phyloP scores from a whole-genome alignment of 2,113 vertebrate species.

The Tinamus guttatus region DNA sequence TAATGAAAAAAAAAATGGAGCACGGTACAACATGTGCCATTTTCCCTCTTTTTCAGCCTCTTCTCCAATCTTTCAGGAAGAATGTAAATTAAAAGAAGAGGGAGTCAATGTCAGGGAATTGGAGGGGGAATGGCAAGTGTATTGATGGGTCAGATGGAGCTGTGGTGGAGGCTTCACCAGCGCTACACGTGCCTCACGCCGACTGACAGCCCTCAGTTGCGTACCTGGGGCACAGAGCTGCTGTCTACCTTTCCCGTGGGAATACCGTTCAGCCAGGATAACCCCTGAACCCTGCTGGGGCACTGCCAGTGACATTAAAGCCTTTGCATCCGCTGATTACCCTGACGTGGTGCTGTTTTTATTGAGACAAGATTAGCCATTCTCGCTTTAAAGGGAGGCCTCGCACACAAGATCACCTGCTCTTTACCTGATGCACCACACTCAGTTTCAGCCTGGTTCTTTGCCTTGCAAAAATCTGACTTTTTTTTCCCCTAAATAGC shows the following conservation, averaged over 20 bases:
- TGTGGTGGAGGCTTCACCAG: slow-evolving; percentile 64
- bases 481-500: not conserved
- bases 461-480: slow-evolving; percentile 71
- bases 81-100: not conserved
- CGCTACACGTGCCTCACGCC: slow-evolving; percentile 52
- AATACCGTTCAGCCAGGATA: slow-evolving; percentile 85
- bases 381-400: slow-evolving; percentile 70
- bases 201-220: slow-evolving; percentile 65
- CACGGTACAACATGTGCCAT: not conserved
- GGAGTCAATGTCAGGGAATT: too few species aligned
- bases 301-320: slow-evolving; percentile 88
- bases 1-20: not conserved
- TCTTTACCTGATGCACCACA: slow-evolving; percentile 78
- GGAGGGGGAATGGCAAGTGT: not conserved
- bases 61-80: not conserved
- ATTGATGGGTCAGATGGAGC: not conserved
- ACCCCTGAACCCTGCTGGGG: slow-evolving; percentile 88
- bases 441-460: slow-evolving; percentile 79
- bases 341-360: slow-evolving; percentile 78
- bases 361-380: slow-evolving; percentile 75
- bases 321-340: slow-evolving; percentile 71
- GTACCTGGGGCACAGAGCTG: slow-evolving; percentile 75
- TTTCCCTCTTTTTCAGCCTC: not conserved
- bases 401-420: slow-evolving; percentile 80
- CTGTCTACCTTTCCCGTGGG: slow-evolving; percentile 93